phyloP scores from a whole-genome alignment of 2,888 invertebrate genomes.

The Erebia palarica region DNA sequence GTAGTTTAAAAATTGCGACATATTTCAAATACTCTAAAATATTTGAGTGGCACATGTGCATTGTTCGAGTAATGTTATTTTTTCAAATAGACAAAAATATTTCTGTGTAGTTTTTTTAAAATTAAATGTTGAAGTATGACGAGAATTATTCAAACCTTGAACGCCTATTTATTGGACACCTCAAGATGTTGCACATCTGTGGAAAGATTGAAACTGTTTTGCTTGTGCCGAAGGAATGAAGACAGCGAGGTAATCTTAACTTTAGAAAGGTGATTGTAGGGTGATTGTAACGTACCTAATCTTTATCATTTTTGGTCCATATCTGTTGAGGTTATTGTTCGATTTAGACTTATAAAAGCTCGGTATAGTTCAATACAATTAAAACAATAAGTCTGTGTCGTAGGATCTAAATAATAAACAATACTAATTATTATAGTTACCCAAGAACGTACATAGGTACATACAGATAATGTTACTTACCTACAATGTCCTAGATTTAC shows the following conservation, averaged over 20 bases:
- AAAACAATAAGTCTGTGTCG: too few relatives aligned
- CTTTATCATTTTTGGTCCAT: not conserved
- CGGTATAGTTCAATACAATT: too few relatives aligned
- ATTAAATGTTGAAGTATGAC: constrained; percentile 53
- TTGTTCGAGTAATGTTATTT: not conserved
- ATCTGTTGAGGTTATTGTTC: not conserved
- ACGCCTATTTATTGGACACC: constrained; percentile 69
- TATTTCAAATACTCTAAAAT: constrained; percentile 17
- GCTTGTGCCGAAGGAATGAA: constrained; percentile 68
- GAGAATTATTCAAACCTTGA: constrained; percentile 66
- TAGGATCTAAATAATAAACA: too few relatives aligned
- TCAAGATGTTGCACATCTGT: constrained; percentile 69
- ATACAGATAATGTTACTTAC: too few relatives aligned
- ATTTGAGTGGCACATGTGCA: not conserved
- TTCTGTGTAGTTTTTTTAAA: not conserved
- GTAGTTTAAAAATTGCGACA: constrained; percentile 29
- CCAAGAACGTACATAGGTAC: too few relatives aligned
- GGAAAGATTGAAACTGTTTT: constrained; percentile 71
- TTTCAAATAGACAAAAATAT: not conserved
- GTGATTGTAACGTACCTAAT: not conserved
- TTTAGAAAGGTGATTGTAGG: not conserved
- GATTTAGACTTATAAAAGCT: too few relatives aligned
- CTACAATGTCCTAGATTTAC: too few relatives aligned
- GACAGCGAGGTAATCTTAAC: constrained; percentile 62
- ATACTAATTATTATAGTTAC: too few relatives aligned